These are phyloP conservation scores for Sitobion miscanthi DNA, from an alignment of 1,140 invertebrate species.

Conservation along the genomic window DNA sequence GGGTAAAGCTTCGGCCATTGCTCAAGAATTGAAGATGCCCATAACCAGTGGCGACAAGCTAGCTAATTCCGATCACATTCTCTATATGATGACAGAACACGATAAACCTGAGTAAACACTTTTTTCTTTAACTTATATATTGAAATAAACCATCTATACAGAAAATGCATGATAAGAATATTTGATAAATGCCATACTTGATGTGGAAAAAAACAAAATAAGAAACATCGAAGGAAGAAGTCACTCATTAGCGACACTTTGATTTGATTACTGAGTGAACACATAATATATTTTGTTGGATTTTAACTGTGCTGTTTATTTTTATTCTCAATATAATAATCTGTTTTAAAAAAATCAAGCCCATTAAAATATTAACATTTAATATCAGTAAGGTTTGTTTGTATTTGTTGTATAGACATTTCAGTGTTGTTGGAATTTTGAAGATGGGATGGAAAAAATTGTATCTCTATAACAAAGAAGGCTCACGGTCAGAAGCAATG, in stretches of 20 bases:
- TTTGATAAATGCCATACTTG: too few species aligned
- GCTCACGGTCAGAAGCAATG: slow-evolving; percentile 73
- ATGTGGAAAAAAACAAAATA: too few species aligned
- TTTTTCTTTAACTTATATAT: too few species aligned
- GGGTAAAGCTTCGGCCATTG: slow-evolving; percentile 74
- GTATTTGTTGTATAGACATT: slow-evolving; percentile 63
- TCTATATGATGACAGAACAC: slow-evolving; percentile 69
- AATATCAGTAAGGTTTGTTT: not conserved
- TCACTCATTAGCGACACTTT: too few species aligned
- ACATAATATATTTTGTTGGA: not conserved
- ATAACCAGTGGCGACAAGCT: slow-evolving; percentile 75
- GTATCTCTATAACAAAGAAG: slow-evolving; percentile 78
- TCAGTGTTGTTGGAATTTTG: slow-evolving; percentile 72
- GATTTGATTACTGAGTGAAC: not conserved
- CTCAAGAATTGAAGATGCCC: slow-evolving; percentile 73
- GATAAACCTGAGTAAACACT: not conserved
- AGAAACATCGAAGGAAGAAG: too few species aligned
- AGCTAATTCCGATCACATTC: slow-evolving; percentile 71
- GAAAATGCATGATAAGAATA: too few species aligned
- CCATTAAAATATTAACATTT: not conserved
- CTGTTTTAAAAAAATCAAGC: not conserved
- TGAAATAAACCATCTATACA: too few species aligned
- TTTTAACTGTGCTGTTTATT: too few species aligned
- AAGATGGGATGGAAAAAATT: slow-evolving; percentile 86
- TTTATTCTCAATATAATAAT: not conserved